Evolutionary conservation across 2,113 vertebrate genomes (phyloP), one percentile per base, ranked within the genome.

Genomic region (Leucoraja erinaceus): DNA sequence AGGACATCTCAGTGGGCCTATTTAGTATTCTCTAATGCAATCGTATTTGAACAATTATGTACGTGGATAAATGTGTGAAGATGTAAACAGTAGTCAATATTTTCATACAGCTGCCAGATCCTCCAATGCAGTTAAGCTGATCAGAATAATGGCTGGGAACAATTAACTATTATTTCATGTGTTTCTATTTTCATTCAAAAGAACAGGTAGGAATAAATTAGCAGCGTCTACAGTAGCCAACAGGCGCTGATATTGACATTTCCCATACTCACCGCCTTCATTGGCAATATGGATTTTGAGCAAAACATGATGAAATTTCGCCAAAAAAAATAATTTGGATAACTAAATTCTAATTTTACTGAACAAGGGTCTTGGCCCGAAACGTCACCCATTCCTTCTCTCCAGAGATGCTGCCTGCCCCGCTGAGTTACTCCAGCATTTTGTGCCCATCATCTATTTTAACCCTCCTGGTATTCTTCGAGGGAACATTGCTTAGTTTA

Each of bases 51-150:
- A 33, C n/a, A 91, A 91, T 91, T 74, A 74, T 4, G 33, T 91
- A 72, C 38, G 38, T 54, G 90, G 90, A 38, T 91, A 91, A 91
- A 91, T 70, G 90, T 68, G 47, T 25, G 66, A 91, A 54, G 68
- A 91, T 91, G 66, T 91, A 91, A 91, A 91, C 68, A 91, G 90
- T 91, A 72, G 90, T 91, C 68, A 91, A 91, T 70, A 91, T 91
- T 91, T 91, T 91, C 90, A 91, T 91, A 91, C 90, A 91, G 90
- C 90, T 91, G 68, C 90, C 47, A 63, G 11, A 31, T 91, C 25
- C 22, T 74, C 90, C 38, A 25, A 74, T 38, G 66, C 9, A 72
- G n/a, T 31, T n/a, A 28, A 28, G 31, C 59, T 47, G 90, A 91
- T 54, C 90, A 72, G 68, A 91, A 74, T 91, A 91, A 91, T 91